Base-by-base conservation (phyloP, 2,888 invertebrate species). In the Lamellibrachia satsuma region DNA sequence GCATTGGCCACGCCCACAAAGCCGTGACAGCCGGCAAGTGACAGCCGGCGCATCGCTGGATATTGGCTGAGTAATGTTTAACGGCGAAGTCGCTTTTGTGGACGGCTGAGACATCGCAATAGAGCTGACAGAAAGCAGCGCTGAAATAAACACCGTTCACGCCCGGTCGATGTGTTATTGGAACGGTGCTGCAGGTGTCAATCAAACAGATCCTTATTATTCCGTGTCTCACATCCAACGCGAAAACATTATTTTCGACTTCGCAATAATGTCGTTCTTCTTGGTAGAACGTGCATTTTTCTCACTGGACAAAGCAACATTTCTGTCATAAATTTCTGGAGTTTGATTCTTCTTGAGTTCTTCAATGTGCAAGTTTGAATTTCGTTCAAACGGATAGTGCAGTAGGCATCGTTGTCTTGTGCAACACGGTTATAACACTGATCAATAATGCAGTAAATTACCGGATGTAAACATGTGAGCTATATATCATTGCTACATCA, bases 31-130 rank as follows among this genome's bases (percentile, higher is more conserved):
- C 3, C 75, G 22, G 75, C 7, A n/a, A 75, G 3, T 75, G 75
- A 75, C 75, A 60, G 60, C 15, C 75, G 22, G 15, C 22, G 75
- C n/a, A n/a, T 22, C 22, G 22, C 22, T 75, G 75, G 75, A 75
- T 22, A 75, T 75, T 75, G 75, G 75, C 75, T 22, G 75, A 75
- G 75, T 75, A 75, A 22, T 75, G 75, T 75, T 4, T 75, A n/a
- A 75, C 75, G 75, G 75, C 75, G 75, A 75, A 75, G 75, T 75
- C 75, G 75, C 75, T 75, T 75, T 75, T 75, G n/a, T 75, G 75
- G 75, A 22, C 75, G 75, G 75, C 6, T 75, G 75, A 75, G 15
- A 75, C 75, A 60, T 60, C 60, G 60, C 60, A 60, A 60, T 60
- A 75, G 75, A 75, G 22, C 15, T 75, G 75, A 75, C 75, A 75